Base-by-base conservation (phyloP, 2,797 vertebrate species). In the Podargus strigoides region DNA sequence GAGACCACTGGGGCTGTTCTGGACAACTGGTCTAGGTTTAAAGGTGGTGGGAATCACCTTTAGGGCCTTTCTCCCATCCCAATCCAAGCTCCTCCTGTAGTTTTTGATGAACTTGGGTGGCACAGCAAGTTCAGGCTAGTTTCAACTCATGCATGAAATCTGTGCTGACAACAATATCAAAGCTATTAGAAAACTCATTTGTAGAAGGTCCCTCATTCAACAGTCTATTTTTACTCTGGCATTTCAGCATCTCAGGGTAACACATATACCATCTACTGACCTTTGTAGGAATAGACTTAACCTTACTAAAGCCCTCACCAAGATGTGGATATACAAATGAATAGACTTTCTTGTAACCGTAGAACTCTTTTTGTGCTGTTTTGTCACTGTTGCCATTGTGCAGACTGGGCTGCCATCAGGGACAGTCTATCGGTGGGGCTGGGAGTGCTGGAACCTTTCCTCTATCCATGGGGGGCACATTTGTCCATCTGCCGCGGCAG, bases 71-170 rank as follows among this genome's bases (percentile, higher is more conserved):
- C 37, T 77, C 10, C 52, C 37, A 37, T 74, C 17, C 53, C 11
- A 15, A 28, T 90, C 24, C 36, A 81, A 83, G 37, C n/a, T 88
- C 66, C 58, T 85, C 59, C 44, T 95, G 74, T 62, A 66, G 18
- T 75, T 92, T 94, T 92, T 80, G 26, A 88, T 92, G 75, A 95
- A 83, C 63, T 83, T 95, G 89, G 36, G 81, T 94, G 92, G 88
- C 92, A 95, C 55, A 96, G 82, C 79, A 94, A 93, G 76, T 96
- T 72, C 83, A 93, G 78, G 44, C 80, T 95, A n/a, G 84, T 89
- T 95, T 96, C 68, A 93, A 42, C 37, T 97, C 78, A 95, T 85
- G 89, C 91, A 84, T 94, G 94, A 96, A 94, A 95, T 91, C 49
- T 56, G 75, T 95, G 46, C 82, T 94, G 91, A 92, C 93, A 94